Base-by-base conservation (phyloP, 2,888 invertebrate species). In the Notodonta dromedarius region DNA sequence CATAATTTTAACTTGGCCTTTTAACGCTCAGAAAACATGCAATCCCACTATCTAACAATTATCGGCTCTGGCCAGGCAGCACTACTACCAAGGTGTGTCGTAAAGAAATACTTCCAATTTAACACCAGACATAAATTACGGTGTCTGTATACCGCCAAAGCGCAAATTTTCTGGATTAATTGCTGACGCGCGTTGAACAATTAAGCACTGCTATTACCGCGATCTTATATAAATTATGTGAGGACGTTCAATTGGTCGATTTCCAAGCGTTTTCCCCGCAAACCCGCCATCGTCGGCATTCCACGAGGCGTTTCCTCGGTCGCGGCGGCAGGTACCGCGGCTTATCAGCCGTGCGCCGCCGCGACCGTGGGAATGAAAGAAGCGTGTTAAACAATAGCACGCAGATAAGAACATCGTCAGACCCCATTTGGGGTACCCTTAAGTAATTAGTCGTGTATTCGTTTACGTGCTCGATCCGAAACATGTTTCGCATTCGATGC, bases 361-460 rank as follows among this genome's bases (percentile, higher is more conserved):
- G 74, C 86, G 86, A 89, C 86, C 93, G 93, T 93, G 93, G 93
- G 93, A 93, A 92, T 88, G 83, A 92, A 90, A 89, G 88, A 89
- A 87, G 84, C 88, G 86, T 86, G 90, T 93, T 91, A 91, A 93
- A 93, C 93, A 93, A 93, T 93, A 86, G 90, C 84, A 75, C 59
- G 65, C 76, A 93, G 93, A 93, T 93, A 93, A 93, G 87, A 87
- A 72, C 85, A 81, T 82, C 85, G 87, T 83, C 89, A 87, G 89
- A 86, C 87, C 86, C 86, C 89, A 87, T 90, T 92, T 87, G 85
- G 89, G 88, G 87, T 88, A 86, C 86, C 85, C 85, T 78, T 83
- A 77, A 85, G 83, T 87, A 88, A 89, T 90, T 91, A 84, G 80
- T 79, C 77, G 78, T 83, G 84, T 88, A 89, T 87, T 86, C 85